Evolutionary conservation across 1,140 invertebrate species (phyloP), one percentile per base, ranked within the genome.

Genomic region (Camponotus vicinus): DNA sequence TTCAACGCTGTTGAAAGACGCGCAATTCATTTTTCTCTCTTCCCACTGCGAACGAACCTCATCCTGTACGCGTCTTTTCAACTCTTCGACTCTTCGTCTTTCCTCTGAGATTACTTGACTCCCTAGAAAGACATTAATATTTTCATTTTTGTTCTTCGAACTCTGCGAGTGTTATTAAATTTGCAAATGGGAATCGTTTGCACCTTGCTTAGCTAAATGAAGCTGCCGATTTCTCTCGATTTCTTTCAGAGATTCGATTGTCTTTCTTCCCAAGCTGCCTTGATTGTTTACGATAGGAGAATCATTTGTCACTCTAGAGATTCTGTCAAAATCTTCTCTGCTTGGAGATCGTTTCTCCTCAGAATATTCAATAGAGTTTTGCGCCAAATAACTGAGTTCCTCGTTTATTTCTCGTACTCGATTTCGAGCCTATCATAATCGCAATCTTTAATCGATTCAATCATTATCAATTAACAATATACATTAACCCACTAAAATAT

Each of bases 21-120:
- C 95, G 92, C 97, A 97, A 93, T 97, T 97, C 92, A 96, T 95
- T 90, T 96, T 96, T 70, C 96, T 95, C 84, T 97, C 97, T 91
- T 98, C 97, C 98, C 98, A 98, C 89, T 98, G 96, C 9, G 97
- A 97, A 64, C 97, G 97, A 1, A 98, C 98, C 94, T 99, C 98
- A 92, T 98, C 97, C 92, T 98, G 98, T 0, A 98, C 98, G 79
- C 98, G 95, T 79, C 97, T 96, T 92, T 98, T 98, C 64, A 99
- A 94, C 92, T 98, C 98, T 77, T 97, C 97, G 45, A 99, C 97
- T 91, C 98, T 97, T 89, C 97, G 97, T 75, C 98, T 96, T 94
- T 99, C 98, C 92, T 98, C 97, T 92, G 98, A 98, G 91, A 99
- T 98, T 61, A 99, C 98, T 96, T 98, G 97, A 91, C 97, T 97